Conservation (phyloP, 2,113 vertebrate species). For the Butorides virescens region DNA sequence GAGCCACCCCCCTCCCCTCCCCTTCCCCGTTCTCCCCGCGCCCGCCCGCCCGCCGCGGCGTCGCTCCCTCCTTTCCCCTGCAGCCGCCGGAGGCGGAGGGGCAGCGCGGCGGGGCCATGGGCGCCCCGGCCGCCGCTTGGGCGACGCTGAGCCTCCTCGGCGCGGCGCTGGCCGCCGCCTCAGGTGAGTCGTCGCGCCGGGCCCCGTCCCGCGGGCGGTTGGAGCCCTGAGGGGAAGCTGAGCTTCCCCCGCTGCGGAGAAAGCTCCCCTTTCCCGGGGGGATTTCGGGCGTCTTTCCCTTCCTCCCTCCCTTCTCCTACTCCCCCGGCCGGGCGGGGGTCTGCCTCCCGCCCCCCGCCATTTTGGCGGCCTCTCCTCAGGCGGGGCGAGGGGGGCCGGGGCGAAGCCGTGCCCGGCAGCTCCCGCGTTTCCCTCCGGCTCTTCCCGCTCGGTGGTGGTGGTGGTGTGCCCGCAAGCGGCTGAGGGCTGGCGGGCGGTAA, state of each 20-base stretch:
- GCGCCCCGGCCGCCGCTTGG: neutral
- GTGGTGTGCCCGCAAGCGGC: neutral
- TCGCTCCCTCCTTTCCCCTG: neutral
- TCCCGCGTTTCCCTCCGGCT: neutral
- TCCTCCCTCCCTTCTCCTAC: accelerated
- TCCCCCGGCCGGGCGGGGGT: neutral
- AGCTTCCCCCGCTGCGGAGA: neutral
- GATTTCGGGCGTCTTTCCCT: accelerated
- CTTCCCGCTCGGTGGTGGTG: neutral
- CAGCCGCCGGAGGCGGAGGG: neutral
- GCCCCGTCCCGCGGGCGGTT: neutral
- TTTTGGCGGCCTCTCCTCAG: neutral
- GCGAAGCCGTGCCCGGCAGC: neutral
- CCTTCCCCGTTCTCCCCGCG: no score
- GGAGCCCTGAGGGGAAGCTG: neutral
- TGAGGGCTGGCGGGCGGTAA: neutral
- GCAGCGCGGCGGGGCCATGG: neutral
- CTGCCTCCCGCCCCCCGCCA: constrained; percentile 27
- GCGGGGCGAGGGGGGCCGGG: neutral
- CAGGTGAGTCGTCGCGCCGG: constrained; percentile 5
- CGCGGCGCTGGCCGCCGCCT: neutral
- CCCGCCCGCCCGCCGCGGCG: neutral
- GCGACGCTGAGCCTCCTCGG: neutral
- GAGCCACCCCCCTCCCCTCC: neutral
- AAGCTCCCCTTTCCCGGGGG: no score